Evolutionary conservation across 2,888 invertebrate species (phyloP), one percentile per base, ranked within the genome.

Genomic region (Plebejus anna): DNA sequence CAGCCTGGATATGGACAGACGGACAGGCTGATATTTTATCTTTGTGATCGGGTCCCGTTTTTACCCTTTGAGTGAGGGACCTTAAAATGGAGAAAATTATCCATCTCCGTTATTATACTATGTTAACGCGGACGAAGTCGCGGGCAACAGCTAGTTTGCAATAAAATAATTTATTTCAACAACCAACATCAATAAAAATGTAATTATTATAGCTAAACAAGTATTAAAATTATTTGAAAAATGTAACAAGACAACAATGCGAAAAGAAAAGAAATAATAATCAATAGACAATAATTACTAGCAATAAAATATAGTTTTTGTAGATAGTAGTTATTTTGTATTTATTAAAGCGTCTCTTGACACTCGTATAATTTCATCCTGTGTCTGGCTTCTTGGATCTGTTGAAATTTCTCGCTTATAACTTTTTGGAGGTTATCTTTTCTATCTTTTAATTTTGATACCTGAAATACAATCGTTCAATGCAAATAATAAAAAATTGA

Each of bases 331-430:
- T 47, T 47, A 47, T 3, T 47, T 47, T 47, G 47, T 2, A 32
- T 66, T 16, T 36, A 66, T 5, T 66, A 66, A 32, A 66, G 28
- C 32, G 76, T 11, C 11, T 75, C 70, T 38, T 78, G 76, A 28
- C 73, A 70, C 0, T 78, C 81, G 11, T 80, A 78, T 7, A 82
- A 70, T 76, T 85, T 86, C 79, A 87, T 85, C 6, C 83, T 82
- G 75, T 82, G 86, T 36, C 91, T 88, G 0, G 89, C 88, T 7
- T 84, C 83, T 75, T 89, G 83, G 36, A 92, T 76, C 75, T 88
- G 82, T 6, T 80, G 79, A 0, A 84, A 83, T 0, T 84, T 84
- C 75, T 82, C 83, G 1, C 75, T 75, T 77, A 91, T 89, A 79
- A 87, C 83, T 13, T 78, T 57, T 80, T 90, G 84, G 0, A 91